These are phyloP conservation scores for Yponomeuta cagnagella DNA, from an alignment of 2,888 invertebrate genomes.

Conservation along the genomic window DNA sequence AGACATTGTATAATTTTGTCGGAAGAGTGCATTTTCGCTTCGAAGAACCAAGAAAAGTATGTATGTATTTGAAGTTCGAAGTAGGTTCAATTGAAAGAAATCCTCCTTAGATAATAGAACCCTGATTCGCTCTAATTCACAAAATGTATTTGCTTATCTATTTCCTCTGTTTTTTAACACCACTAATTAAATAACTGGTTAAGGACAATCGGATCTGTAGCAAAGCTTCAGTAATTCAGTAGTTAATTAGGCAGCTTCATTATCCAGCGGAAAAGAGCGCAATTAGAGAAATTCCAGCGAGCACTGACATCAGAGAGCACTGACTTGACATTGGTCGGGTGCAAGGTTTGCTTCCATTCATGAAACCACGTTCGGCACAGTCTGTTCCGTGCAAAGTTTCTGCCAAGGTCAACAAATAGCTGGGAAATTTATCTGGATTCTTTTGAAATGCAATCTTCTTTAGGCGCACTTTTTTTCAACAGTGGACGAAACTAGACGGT, in stretches of 20 bases:
- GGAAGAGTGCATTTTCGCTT: too few species aligned
- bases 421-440: not conserved
- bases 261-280: not conserved
- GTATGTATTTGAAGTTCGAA: too few species aligned
- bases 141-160: too few species aligned
- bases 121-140: too few species aligned
- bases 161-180: too few species aligned
- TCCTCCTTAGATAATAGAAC: too few species aligned
- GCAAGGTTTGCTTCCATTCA: not conserved
- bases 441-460: not conserved
- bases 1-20: too few species aligned
- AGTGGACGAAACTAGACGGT: too few species aligned
- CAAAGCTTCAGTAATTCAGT: not conserved
- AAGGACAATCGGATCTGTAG: not conserved
- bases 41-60: too few species aligned
- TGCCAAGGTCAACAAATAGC: not conserved
- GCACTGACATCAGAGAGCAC: not conserved
- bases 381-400: not conserved
- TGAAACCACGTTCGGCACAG: not conserved
- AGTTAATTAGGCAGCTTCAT: not conserved
- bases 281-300: not conserved
- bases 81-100: too few species aligned
- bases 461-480: too few species aligned
- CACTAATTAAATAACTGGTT: not conserved
- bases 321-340: not conserved